Base-by-base conservation (phyloP, 2,888 invertebrate species). In the Bembecia ichneumoniformis region DNA sequence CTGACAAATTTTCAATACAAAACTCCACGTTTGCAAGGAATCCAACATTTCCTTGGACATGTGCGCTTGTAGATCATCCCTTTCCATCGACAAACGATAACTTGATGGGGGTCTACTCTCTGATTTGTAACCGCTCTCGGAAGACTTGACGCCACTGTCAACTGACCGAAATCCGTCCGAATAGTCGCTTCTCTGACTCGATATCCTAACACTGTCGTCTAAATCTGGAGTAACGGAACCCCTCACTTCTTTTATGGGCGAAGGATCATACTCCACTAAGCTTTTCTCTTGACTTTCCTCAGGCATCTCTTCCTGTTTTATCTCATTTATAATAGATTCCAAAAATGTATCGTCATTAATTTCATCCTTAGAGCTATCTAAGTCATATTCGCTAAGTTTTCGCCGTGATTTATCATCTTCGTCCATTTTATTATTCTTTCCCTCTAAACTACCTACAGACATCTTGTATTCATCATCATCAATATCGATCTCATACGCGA, bases 311-410 rank as follows among this genome's bases (percentile, higher is more conserved):
- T 82, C 83, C 48, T 81, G 76, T 52, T 84, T 84, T 4, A 87
- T 83, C 56, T 87, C 87, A 52, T 82, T 83, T 44, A 87, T 84
- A 1, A 87, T 77, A 0, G 86, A 82, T 58, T 87, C 87, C 40
- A 87, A 59, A 54, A 87, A 87, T 0, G 68, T 78, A 44, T 86
- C 87, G 34, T 86, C 83, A 1, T 71, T 74, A 36, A 76, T 59
- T 3, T 68, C 76, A 16, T 82, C 82, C 3, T 68, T 62, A 1
- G 76, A 71, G 1, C 57, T 55, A 48, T 77, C 69, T 28, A 66
- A 71, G 36, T 77, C 74, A 14, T 49, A 17, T 13, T 71, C 63
- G 1, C 40, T 4, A 5, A 40, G 40, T 40, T 40, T 40, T 7
- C 14, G 40, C 3, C n/a, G 40, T 40, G 40, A 40, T 40, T 40